Conservation (phyloP, 2,888 invertebrate genomes). For the Drosophila setosimentum region DNA sequence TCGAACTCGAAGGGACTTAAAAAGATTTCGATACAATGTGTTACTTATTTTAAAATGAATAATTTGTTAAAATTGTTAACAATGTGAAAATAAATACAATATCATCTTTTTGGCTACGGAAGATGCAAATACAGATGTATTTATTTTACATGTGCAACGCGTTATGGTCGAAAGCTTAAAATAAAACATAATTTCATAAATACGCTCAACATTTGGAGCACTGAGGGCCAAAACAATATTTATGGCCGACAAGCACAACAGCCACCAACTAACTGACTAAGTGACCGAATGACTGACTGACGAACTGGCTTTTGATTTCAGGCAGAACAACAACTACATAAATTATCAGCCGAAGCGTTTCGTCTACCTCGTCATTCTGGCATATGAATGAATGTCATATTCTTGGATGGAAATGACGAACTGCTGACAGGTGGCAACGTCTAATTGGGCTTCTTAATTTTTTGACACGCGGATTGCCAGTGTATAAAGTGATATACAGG, state of each 20-base stretch:
- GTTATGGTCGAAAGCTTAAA: slow-evolving; percentile 38
- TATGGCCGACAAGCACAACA: slow-evolving; percentile 28
- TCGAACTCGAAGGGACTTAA: too few relatives aligned
- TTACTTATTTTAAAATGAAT: neutral
- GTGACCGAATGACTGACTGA: slow-evolving; percentile 9
- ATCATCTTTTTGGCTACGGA: slow-evolving; percentile 17
- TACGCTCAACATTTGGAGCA: slow-evolving; percentile 41
- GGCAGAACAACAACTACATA: slow-evolving; percentile 14
- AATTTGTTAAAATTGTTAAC: neutral
- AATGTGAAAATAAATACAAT: neutral
- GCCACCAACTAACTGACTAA: neutral
- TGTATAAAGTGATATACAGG: slow-evolving; percentile 67
- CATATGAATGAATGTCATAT: slow-evolving; percentile 81
- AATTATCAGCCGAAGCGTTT: slow-evolving; percentile 57
- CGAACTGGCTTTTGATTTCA: slow-evolving; percentile 22
- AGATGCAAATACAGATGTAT: slow-evolving; percentile 25
- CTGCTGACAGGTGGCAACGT: slow-evolving; percentile 86
- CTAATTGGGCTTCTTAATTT: slow-evolving; percentile 85
- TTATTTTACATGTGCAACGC: slow-evolving; percentile 5
- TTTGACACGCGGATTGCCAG: slow-evolving; percentile 75
- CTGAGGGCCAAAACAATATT: slow-evolving; percentile 31
- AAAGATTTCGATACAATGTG: neutral
- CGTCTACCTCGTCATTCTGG: slow-evolving; percentile 68
- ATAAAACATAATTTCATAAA: slow-evolving; percentile 56
- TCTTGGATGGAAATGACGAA: slow-evolving; percentile 83